These are phyloP conservation scores for Pelosia muscerda DNA, from an alignment of 2,888 invertebrate genomes.

Conservation along the genomic window DNA sequence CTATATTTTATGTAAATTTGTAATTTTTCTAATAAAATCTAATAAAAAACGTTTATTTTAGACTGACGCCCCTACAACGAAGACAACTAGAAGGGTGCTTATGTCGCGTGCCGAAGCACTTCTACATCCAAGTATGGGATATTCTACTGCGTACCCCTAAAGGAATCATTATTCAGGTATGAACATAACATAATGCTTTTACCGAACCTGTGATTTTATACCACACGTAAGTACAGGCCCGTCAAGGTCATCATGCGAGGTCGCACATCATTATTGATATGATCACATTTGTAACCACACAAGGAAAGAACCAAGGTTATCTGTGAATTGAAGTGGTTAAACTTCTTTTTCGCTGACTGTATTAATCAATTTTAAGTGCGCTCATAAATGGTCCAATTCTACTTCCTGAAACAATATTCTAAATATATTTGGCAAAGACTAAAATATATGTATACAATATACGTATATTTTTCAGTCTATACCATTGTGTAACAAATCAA, in stretches of 20 bases:
- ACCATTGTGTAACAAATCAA: neutral
- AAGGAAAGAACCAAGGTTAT: no score
- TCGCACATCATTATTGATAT: no score
- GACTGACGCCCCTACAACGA: slow-evolving; percentile 93
- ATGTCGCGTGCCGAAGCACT: slow-evolving; percentile 97
- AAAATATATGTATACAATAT: no score
- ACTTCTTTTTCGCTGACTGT: no score
- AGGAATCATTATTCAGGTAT: slow-evolving; percentile 93
- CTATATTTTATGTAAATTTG: neutral
- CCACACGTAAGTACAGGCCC: neutral
- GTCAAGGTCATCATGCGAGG: no score
- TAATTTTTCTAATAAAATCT: neutral
- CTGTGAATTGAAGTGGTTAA: no score
- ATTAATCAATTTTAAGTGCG: no score
- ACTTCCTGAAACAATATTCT: no score
- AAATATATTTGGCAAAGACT: no score
- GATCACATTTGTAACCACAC: no score
- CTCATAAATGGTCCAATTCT: no score
- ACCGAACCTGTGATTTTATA: neutral
- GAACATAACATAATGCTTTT: neutral
- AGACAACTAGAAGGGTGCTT: slow-evolving; percentile 98
- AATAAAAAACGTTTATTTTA: slow-evolving; percentile 60
- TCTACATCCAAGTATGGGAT: slow-evolving; percentile 99
- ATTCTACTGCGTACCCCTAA: slow-evolving; percentile 95
- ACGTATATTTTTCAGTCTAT: no score